phyloP scores from a whole-genome alignment of 2,797 vertebrate genomes.

The Falco biarmicus region DNA sequence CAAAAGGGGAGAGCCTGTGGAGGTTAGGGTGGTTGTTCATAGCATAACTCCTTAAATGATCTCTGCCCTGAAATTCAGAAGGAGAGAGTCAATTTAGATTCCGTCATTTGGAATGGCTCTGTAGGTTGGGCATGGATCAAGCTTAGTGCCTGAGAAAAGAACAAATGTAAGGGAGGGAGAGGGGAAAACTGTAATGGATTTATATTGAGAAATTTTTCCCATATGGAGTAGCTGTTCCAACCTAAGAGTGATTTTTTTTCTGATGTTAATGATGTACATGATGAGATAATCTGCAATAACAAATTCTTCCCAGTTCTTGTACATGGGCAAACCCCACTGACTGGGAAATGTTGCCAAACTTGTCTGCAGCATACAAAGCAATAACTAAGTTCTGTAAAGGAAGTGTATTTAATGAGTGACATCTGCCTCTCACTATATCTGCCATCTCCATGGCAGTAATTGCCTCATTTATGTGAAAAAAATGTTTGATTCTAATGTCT shows the following conservation, averaged over 20 bases:
- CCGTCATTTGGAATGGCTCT: background rate
- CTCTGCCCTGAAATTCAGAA: background rate
- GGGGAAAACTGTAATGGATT: background rate
- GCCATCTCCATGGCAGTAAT: background rate
- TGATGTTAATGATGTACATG: background rate
- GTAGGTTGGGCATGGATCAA: background rate
- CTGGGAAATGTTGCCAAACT: background rate
- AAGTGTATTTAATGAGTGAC: background rate
- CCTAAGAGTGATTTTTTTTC: background rate
- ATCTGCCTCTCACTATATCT: background rate
- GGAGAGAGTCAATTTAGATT: background rate
- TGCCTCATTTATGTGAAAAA: background rate
- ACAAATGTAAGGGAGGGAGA: background rate
- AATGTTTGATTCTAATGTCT: conserved; percentile 1
- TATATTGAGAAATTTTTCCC: background rate
- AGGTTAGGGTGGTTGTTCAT: background rate
- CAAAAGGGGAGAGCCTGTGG: background rate
- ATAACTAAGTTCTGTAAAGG: background rate
- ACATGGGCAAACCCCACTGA: background rate
- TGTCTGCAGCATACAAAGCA: background rate
- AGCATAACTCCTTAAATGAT: background rate
- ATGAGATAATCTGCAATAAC: background rate
- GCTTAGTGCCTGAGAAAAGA: background rate
- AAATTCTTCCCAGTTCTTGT: background rate
- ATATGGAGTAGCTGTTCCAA: background rate